Evolutionary conservation across 2,797 vertebrate genomes (phyloP).

Genomic region (Pachyuromys duprasi): DNA sequence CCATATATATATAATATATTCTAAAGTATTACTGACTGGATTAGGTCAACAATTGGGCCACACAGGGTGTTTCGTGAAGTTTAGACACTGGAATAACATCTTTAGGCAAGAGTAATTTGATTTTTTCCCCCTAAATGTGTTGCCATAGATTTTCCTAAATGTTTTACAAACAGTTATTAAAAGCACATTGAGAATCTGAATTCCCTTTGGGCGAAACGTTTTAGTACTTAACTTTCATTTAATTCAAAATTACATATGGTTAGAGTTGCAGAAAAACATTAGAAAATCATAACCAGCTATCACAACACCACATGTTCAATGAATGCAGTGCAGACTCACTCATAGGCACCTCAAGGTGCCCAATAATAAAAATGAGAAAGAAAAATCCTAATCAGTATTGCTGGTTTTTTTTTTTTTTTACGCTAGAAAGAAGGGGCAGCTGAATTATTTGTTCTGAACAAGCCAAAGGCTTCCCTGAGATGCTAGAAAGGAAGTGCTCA

Average conservation of each 20-base stretch:
- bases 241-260: slow-evolving; percentile 86
- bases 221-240: slow-evolving; percentile 89
- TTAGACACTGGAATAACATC: slow-evolving; percentile 88
- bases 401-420: background rate
- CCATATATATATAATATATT: slow-evolving; percentile 69
- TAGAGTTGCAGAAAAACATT: slow-evolving; percentile 84
- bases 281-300: slow-evolving; percentile 85
- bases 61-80: slow-evolving; percentile 87
- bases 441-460: slow-evolving; percentile 62
- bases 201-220: slow-evolving; percentile 88
- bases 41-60: slow-evolving; percentile 85
- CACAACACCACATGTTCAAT: slow-evolving; percentile 71
- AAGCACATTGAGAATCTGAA: slow-evolving; percentile 89
- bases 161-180: slow-evolving; percentile 90
- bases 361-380: slow-evolving; percentile 68
- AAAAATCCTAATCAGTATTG: slow-evolving; percentile 8
- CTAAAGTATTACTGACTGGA: slow-evolving; percentile 75
- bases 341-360: slow-evolving; percentile 59
- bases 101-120: slow-evolving; percentile 88
- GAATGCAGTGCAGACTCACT: background rate
- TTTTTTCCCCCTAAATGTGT: slow-evolving; percentile 81
- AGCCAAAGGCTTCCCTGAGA: slow-evolving; percentile 40
- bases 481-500: slow-evolving; percentile 41
- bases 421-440: background rate
- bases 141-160: slow-evolving; percentile 89